Conservation (phyloP, 2,888 invertebrate genomes). For the Glyphotaelius pellucidus region DNA sequence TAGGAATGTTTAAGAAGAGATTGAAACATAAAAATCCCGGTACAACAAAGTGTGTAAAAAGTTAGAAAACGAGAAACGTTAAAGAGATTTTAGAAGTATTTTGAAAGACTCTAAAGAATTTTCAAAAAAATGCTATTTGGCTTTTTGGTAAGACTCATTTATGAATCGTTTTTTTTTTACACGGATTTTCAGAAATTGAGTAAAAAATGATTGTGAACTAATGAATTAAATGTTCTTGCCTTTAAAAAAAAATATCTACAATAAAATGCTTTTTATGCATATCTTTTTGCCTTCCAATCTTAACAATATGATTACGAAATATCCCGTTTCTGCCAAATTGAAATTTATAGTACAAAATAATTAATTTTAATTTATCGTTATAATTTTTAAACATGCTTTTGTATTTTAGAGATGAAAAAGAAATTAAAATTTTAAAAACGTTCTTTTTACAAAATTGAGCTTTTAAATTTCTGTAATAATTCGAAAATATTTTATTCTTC, state of each 20-base stretch:
- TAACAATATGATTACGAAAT: conserved; percentile 22
- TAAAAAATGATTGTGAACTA: not conserved
- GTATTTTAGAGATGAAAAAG: not conserved
- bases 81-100: not conserved
- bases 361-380: not conserved
- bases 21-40: not conserved
- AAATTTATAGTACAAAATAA: conserved; percentile 56
- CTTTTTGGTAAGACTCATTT: not conserved
- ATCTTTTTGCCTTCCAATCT: not conserved
- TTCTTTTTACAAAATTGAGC: not conserved
- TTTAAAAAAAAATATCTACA: not conserved
- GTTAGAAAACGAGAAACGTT: not conserved
- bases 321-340: conserved; percentile 51
- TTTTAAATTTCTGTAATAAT: not conserved
- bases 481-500: not conserved
- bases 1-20: not conserved
- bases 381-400: not conserved
- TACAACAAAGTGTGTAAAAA: not conserved
- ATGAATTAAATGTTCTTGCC: not conserved
- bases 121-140: not conserved
- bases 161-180: too few species aligned
- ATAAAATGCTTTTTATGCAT: not conserved
- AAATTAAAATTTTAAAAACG: not conserved
- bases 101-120: not conserved
- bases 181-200: not conserved